These are phyloP conservation scores for Gerosis bhagava DNA, from an alignment of 2,888 invertebrate genomes.

Conservation along the genomic window DNA sequence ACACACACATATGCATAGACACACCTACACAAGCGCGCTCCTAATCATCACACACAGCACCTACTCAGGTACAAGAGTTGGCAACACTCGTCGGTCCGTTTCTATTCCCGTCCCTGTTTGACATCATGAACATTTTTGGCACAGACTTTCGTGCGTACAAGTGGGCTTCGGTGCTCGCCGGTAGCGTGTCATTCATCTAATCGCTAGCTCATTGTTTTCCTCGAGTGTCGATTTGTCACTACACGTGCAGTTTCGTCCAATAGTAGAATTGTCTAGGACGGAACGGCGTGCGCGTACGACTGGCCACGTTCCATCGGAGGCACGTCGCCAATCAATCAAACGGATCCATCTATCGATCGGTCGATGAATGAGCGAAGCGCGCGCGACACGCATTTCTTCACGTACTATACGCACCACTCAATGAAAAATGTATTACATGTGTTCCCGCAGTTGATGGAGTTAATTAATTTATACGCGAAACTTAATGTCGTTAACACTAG, in stretches of 20 bases:
- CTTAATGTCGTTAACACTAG: background rate
- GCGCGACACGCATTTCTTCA: slow-evolving; percentile 40
- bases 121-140: slow-evolving; percentile 74
- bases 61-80: slow-evolving; percentile 58
- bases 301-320: slow-evolving; percentile 52
- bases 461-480: background rate
- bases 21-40: too few relatives aligned
- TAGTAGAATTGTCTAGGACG: slow-evolving; percentile 58
- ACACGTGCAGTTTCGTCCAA: slow-evolving; percentile 60
- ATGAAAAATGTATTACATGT: background rate
- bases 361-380: slow-evolving; percentile 66
- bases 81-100: slow-evolving; percentile 61
- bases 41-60: slow-evolving; percentile 24
- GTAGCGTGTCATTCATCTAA: slow-evolving; percentile 77
- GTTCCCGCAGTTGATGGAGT: background rate
- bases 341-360: slow-evolving; percentile 71
- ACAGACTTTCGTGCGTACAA: slow-evolving; percentile 66
- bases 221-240: slow-evolving; percentile 68
- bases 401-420: slow-evolving; percentile 10
- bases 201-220: slow-evolving; percentile 75
- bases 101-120: slow-evolving; percentile 73
- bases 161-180: slow-evolving; percentile 58
- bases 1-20: slow-evolving; percentile 29
- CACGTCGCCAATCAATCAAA: slow-evolving; percentile 73
- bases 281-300: slow-evolving; percentile 54